Base-by-base conservation (phyloP, 2,113 vertebrate genomes). In the Mesoclemmys tuberculata region DNA sequence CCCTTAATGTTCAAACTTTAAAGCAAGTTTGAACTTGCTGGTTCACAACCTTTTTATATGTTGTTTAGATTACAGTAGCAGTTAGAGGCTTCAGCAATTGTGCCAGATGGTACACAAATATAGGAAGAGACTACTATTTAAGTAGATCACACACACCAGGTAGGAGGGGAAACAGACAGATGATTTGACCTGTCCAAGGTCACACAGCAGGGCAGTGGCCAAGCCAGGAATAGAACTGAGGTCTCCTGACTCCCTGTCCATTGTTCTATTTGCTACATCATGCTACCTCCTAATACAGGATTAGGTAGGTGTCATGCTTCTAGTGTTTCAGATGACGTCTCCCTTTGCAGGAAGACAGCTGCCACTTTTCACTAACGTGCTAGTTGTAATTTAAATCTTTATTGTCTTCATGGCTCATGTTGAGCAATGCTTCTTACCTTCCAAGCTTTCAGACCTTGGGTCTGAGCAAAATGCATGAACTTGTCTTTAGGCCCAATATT, bases 41-140 rank as follows among this genome's bases (percentile, higher is more conserved):
- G 35, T 80, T 29, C 19, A 10, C 1, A n/a, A 10, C 44, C 78
- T 80, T 38, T 26, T 0, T 1, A 1, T 21, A 3, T 61, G 6
- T 89, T 80, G 24, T 52, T 44, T 41, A 26, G 78, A n/a, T 31
- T 92, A 41, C 11, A 3, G 1, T 46, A 4, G 26, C 18, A 14
- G 90, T 2, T 19, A 18, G 81, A 84, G 21, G 21, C 75, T 54
- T 95, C 27, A 22, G 10, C 27, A 24, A 27, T 16, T 77, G 41
- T 29, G 74, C 26, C 27, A 75, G 74, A 12, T 75, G 41, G 38
- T 75, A 27, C 24, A 44, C 12, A 26, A 46, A 44, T 75, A 22
- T 13, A 9, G 9, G 35, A 77, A 48, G 90, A 6, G 22, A 5
- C 14, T 80, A 8, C 29, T 5, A 29, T 75, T 80, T n/a, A 58